A percentile compares a stretch with the other conserved stretches of the same genome.
Conservation (phyloP, 2,888 invertebrate genomes). For the Drosophila neutralis region DNA sequence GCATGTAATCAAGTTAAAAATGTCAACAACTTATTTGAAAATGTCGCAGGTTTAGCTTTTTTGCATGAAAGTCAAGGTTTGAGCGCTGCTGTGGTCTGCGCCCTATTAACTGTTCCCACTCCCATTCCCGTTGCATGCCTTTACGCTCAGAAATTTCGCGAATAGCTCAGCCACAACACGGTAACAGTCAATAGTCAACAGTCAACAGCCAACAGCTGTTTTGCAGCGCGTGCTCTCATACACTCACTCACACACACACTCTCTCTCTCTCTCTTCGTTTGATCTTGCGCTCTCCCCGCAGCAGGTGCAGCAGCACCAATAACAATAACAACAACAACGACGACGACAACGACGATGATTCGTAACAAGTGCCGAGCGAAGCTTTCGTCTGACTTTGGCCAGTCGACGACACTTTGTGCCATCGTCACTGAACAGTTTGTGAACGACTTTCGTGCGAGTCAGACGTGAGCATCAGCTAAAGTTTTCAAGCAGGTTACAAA, state of each 20-base stretch:
- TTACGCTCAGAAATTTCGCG: conserved; percentile 55
- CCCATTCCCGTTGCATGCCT: conserved; percentile 49
- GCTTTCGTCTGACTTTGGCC: conserved; percentile 50
- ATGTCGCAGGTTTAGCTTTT: not conserved
- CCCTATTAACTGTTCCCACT: conserved; percentile 31
- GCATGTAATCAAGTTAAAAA: conserved; percentile 4
- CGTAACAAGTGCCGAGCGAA: conserved; percentile 62
- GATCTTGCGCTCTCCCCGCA: conserved; percentile 23
- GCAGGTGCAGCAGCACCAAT: conserved; percentile 54
- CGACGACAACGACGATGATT: conserved; percentile 15
- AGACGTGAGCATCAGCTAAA: conserved; percentile 62
- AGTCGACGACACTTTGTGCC: conserved; percentile 44
- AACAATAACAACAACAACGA: conserved; percentile 18
- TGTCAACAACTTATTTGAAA: conserved; percentile 7
- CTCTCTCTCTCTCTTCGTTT: conserved; percentile 8
- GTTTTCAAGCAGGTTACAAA: conserved; percentile 15
- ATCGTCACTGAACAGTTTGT: conserved; percentile 67
- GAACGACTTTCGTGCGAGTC: conserved; percentile 80
- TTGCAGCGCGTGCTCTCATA: conserved; percentile 19
- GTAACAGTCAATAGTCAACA: conserved; percentile 46
- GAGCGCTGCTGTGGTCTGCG: conserved; percentile 4
- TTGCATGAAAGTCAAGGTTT: conserved; percentile 43
- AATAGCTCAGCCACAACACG: conserved; percentile 47
- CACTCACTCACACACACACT: conserved; percentile 1
- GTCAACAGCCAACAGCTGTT: conserved; percentile 60